Conservation (phyloP, 37 sponge, comb jelly and placozoan genomes). For the Ianthella basta region DNA sequence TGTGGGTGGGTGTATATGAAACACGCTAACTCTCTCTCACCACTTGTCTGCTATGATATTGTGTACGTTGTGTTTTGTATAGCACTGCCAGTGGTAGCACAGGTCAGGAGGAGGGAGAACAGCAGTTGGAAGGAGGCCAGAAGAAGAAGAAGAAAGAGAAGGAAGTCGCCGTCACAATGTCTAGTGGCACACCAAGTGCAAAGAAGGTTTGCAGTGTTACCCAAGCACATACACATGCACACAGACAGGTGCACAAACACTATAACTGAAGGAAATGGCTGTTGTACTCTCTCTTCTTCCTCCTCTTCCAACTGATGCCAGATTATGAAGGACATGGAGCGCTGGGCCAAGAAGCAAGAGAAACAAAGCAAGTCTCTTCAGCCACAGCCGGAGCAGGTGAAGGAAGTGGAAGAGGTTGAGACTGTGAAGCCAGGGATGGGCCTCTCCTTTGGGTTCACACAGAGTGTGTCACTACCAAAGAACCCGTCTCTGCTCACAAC, state of each 20-base stretch:
- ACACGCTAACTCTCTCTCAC: background rate
- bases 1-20: too few species aligned
- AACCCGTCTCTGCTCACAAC: background rate
- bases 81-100: background rate
- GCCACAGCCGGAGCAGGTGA: background rate
- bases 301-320: too few species aligned
- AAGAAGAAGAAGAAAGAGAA: slow-evolving; percentile 59
- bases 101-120: too few species aligned
- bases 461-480: background rate
- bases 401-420: slow-evolving; percentile 36
- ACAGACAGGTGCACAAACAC: slow-evolving; percentile 1
- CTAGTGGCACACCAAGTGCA: slow-evolving; percentile 58
- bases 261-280: background rate
- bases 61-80: background rate
- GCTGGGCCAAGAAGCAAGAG: slow-evolving; percentile 96
- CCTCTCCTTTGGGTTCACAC: slow-evolving; percentile 24
- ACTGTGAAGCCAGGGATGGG: slow-evolving; percentile 28
- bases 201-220: slow-evolving; percentile 57
- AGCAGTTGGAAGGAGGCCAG: background rate
- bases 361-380: slow-evolving; percentile 65
- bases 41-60: background rate
- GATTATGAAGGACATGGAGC: slow-evolving; percentile 98
- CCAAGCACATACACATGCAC: background rate
- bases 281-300: background rate
- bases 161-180: slow-evolving; percentile 4